These are phyloP conservation scores for Exaiptasia diaphana DNA, from an alignment of 64 coral and sea anemone species.

Conservation along the genomic window DNA sequence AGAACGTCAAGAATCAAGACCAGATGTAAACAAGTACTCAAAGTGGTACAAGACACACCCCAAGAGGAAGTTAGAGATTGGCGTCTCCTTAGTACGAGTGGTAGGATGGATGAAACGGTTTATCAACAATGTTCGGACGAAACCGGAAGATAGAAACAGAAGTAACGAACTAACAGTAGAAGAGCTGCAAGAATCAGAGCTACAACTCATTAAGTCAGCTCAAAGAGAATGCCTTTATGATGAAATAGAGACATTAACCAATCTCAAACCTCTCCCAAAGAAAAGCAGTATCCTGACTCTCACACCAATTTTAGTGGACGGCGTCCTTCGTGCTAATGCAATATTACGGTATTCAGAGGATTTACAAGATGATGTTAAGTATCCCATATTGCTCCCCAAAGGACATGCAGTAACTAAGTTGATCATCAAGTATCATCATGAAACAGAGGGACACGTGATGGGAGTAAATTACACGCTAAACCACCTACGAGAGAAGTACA, in stretches of 20 bases:
- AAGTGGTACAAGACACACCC: conserved; percentile 50
- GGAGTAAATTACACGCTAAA: conserved; percentile 59
- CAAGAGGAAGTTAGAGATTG: conserved; percentile 16
- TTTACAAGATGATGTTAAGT: conserved; percentile 43
- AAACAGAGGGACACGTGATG: conserved; percentile 43
- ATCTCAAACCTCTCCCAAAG: background rate
- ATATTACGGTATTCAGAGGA: conserved; percentile 41
- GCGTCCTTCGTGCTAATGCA: conserved; percentile 58
- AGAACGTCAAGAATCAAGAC: background rate
- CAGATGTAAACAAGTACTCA: background rate
- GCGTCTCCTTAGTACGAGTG: conserved; percentile 48
- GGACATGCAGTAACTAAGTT: conserved; percentile 27
- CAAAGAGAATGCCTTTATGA: conserved; percentile 30
- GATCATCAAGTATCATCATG: conserved; percentile 55
- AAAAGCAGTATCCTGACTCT: background rate
- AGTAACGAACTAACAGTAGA: conserved; percentile 29
- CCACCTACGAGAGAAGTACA: conserved; percentile 45
- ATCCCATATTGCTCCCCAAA: conserved; percentile 58
- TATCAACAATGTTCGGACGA: conserved; percentile 19
- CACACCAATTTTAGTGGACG: conserved; percentile 27
- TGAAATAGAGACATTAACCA: conserved; percentile 21
- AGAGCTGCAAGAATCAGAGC: conserved; percentile 46
- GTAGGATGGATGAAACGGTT: conserved; percentile 42
- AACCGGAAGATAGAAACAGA: background rate
- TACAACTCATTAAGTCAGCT: conserved; percentile 35